A percentile compares a stretch with the other conserved stretches of the same genome.
Conservation (phyloP, 1,140 invertebrate species). For the Eupristina koningsbergeri region DNA sequence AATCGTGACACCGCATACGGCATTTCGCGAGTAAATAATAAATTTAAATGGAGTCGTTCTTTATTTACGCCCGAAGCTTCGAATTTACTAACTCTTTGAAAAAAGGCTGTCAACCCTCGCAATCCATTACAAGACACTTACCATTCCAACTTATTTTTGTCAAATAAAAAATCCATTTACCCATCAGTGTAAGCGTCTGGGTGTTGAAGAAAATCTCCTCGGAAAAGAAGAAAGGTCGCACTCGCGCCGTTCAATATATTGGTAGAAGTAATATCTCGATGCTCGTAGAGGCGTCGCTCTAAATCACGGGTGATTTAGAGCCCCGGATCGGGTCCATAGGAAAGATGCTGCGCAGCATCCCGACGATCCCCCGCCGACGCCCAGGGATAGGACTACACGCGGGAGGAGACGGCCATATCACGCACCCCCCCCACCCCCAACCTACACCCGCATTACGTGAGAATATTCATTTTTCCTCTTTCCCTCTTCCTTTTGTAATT, state of each 20-base stretch:
- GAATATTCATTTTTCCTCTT: not conserved
- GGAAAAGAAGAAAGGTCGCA: not conserved
- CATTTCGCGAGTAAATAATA: too few species aligned
- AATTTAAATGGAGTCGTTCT: not conserved
- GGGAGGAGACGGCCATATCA: not conserved
- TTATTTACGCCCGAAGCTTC: not conserved
- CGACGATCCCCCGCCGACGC: not conserved
- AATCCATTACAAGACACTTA: not conserved
- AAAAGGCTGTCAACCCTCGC: not conserved
- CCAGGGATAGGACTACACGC: not conserved
- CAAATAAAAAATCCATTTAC: constrained; percentile 18
- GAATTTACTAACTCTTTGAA: not conserved
- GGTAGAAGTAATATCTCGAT: not conserved
- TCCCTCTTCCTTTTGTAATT: constrained; percentile 18
- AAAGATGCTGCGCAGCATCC: not conserved
- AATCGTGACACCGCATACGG: too few species aligned
- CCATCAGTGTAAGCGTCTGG: not conserved
- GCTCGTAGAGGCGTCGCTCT: constrained; percentile 27
- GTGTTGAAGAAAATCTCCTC: not conserved
- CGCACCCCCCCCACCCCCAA: not conserved
- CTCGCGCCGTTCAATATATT: not conserved
- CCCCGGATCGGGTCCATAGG: not conserved
- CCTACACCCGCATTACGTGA: not conserved
- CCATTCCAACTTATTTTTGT: not conserved
- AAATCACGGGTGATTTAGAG: constrained; percentile 44